Percentiles rank a stretch among this genome's conserved stretches.
These are phyloP conservation scores for Sarcophaga subvicina DNA, from an alignment of 2,888 invertebrate species.

Conservation along the genomic window DNA sequence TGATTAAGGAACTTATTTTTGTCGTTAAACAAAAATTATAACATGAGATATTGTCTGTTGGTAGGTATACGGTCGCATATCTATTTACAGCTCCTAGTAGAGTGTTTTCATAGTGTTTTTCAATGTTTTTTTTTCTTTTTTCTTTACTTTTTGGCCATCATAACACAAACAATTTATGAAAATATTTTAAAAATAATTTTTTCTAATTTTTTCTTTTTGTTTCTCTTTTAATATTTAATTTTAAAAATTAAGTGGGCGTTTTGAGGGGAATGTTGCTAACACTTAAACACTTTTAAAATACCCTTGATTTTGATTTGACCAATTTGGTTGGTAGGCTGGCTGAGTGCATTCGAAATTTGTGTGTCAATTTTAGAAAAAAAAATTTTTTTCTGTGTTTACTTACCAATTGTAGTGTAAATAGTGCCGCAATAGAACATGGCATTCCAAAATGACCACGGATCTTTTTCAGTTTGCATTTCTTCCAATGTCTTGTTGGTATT, in stretches of 20 bases:
- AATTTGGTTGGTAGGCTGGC: constrained; percentile 10
- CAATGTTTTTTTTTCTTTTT: not conserved
- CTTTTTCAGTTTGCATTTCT: constrained; percentile 79
- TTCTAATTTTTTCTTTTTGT: constrained; percentile 23
- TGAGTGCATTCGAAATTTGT: constrained; percentile 40
- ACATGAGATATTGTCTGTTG: not conserved
- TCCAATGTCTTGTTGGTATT: constrained; percentile 72
- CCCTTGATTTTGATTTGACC: constrained; percentile 40
- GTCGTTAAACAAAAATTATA: constrained; percentile 41
- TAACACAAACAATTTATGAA: constrained; percentile 14
- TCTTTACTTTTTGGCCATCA: not conserved
- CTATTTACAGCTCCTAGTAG: not conserved
- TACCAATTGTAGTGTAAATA: constrained; percentile 94
- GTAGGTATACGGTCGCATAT: not conserved
- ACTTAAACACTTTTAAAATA: constrained; percentile 33
- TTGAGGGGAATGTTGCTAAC: constrained; percentile 5
- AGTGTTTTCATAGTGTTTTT: constrained; percentile 2
- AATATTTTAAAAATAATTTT: constrained; percentile 46
- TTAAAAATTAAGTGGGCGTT: constrained; percentile 54
- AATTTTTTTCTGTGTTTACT: constrained; percentile 76
- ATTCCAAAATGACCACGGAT: constrained; percentile 92
- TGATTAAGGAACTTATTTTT: constrained; percentile 7
- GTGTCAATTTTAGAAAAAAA: not conserved
- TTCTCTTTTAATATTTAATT: not conserved
- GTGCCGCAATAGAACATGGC: constrained; percentile 94